phyloP scores from a whole-genome alignment of 53 echinoderm and acorn worm genomes.

The Apostichopus leukothele region DNA sequence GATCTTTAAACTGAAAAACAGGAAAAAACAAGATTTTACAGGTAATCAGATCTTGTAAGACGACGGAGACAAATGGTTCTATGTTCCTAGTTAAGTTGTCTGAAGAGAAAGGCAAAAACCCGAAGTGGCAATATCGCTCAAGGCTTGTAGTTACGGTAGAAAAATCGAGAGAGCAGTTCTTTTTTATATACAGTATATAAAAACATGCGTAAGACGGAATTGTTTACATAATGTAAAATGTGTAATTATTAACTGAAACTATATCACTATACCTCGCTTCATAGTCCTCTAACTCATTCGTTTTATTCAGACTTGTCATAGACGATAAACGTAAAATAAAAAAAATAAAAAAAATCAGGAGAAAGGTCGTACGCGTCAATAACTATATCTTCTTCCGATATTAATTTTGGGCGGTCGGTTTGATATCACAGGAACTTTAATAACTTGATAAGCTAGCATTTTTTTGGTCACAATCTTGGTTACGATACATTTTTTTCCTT shows the following conservation, averaged over 20 bases:
- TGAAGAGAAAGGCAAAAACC: no score
- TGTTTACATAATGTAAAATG: neutral
- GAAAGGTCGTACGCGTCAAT: no score
- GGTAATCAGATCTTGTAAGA: neutral
- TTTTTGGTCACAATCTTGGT: no score
- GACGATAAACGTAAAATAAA: neutral
- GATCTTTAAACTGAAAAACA: neutral
- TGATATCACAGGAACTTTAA: no score
- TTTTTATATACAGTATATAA: no score
- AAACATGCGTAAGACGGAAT: neutral
- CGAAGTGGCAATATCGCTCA: neutral
- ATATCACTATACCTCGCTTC: neutral
- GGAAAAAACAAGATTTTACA: neutral
- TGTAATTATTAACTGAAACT: neutral
- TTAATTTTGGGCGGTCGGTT: no score
- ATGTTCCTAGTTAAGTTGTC: neutral
- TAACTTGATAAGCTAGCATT: no score
- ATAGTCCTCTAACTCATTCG: neutral
- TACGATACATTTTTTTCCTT: no score
- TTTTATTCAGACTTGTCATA: neutral
- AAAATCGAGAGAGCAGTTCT: neutral
- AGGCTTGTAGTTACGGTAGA: neutral
- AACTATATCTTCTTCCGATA: no score
- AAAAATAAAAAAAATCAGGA: no score
- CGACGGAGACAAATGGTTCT: neutral